Evolutionary conservation across 1,140 invertebrate species (phyloP), one percentile per base, ranked within the genome.

Genomic region (Solenopsis fugax): DNA sequence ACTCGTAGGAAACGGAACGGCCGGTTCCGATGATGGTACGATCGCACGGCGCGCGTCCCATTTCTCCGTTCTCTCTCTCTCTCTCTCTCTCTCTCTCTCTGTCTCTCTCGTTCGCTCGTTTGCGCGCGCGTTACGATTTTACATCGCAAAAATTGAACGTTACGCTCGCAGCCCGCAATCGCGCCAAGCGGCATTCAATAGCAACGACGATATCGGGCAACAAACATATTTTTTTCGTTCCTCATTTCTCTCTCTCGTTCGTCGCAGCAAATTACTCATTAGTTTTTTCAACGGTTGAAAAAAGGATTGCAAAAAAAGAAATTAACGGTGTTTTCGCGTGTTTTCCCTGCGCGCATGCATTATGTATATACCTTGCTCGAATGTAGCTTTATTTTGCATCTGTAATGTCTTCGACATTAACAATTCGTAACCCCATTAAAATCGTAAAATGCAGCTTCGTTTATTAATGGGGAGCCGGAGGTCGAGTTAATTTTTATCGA

Each of bases 401-500:
- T 9, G 21, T 12, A 21, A 24, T 4, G 13, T 1, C 45, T 18
- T 52, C 29, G 16, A 18, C 52, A 34, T 52, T 37, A 45, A 41
- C 72, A 41, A 7, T 37, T 67, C 12, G 41, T 5, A 69, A 69
- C 24, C 37, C 37, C n/a, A 16, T 48, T 52, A 54, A 56, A 21
- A 52, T 62, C 16, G 16, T 50, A 34, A 29, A 69, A 71, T 12
- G 10, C 16, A 48, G 9, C 16, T n/a, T 16, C 13, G 45, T 48
- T 21, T 34, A 12, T 41, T 41, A 48, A 18, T 48, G 10, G n/a
- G 29, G 29, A n/a, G 29, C 29, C 29, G 29, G 29, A 29, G 45
- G 24, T n/a, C 64, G 41, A 24, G 24, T 73, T 75, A 84, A 84
- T 84, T 75, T 71, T 75, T 69, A 48, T 84, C 41, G 41, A 60